These are phyloP conservation scores for Noctua janthina DNA, from an alignment of 2,888 invertebrate genomes.

Conservation along the genomic window DNA sequence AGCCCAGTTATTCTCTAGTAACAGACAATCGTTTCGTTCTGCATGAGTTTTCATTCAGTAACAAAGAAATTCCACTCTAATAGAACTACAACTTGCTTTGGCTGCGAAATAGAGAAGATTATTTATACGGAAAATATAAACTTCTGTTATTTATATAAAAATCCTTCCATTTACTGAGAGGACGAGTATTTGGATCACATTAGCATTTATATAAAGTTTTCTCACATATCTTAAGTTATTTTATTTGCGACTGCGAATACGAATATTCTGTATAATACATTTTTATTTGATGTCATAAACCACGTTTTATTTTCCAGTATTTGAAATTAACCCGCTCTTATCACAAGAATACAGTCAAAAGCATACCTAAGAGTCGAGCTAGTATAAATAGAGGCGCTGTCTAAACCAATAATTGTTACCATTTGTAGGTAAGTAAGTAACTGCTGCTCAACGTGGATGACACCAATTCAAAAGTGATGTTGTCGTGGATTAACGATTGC, in stretches of 20 bases:
- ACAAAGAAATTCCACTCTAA: constrained; percentile 15
- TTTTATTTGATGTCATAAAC: background rate
- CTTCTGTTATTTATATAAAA: constrained; percentile 18
- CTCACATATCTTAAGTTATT: constrained; percentile 22
- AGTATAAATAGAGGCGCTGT: background rate
- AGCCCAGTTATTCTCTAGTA: background rate
- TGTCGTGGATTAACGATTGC: background rate
- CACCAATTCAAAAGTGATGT: background rate
- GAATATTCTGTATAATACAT: background rate
- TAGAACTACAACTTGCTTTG: constrained; percentile 27
- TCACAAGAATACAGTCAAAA: background rate
- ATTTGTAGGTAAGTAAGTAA: background rate
- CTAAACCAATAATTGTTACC: background rate
- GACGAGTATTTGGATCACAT: constrained; percentile 27
- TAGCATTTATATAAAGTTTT: constrained; percentile 46
- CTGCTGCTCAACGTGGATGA: background rate
- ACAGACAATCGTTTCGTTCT: background rate
- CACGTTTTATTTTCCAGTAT: background rate
- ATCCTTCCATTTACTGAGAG: constrained; percentile 13
- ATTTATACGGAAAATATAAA: constrained; percentile 12
- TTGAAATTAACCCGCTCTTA: background rate
- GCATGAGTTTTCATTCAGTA: background rate
- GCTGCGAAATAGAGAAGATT: background rate
- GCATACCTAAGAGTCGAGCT: background rate
- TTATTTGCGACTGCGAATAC: constrained; percentile 18